These are phyloP conservation scores for Paelopatides confundens DNA, from an alignment of 53 echinoderm and acorn worm genomes.

Conservation along the genomic window DNA sequence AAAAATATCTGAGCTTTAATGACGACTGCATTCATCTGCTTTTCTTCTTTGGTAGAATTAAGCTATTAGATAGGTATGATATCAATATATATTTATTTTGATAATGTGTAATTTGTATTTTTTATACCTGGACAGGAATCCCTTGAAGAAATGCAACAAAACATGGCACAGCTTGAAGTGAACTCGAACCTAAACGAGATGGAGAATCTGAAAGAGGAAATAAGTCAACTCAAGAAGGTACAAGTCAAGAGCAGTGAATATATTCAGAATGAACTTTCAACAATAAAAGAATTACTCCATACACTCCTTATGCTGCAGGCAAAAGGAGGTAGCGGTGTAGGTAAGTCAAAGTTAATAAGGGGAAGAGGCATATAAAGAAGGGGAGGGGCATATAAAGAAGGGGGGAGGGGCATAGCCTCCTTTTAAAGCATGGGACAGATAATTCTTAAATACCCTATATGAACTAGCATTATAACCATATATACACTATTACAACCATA, in stretches of 20 bases:
- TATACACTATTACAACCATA: no score
- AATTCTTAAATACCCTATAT: no score
- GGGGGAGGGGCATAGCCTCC: constrained; percentile 49
- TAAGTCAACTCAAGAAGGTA: constrained; percentile 40
- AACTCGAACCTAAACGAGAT: constrained; percentile 13
- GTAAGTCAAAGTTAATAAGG: not conserved
- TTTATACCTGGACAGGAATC: constrained; percentile 39
- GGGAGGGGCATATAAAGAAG: constrained; percentile 18
- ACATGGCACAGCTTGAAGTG: not conserved
- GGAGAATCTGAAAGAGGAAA: constrained; percentile 24
- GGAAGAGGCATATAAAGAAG: constrained; percentile 8
- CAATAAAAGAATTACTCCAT: constrained; percentile 72
- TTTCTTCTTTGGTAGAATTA: no score
- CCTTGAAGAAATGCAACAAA: constrained; percentile 55
- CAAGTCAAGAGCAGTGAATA: constrained; percentile 59
- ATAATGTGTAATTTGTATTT: no score
- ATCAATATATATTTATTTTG: no score
- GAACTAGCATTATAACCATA: no score
- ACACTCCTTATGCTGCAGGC: constrained; percentile 67
- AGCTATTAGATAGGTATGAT: no score
- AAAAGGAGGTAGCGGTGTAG: constrained; percentile 34
- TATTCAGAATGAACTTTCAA: constrained; percentile 73
- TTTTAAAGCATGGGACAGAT: no score
- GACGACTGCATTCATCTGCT: no score
- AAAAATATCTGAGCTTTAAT: no score